These are phyloP conservation scores for Carassius carassius DNA, from an alignment of 2,113 vertebrate genomes.

Conservation along the genomic window DNA sequence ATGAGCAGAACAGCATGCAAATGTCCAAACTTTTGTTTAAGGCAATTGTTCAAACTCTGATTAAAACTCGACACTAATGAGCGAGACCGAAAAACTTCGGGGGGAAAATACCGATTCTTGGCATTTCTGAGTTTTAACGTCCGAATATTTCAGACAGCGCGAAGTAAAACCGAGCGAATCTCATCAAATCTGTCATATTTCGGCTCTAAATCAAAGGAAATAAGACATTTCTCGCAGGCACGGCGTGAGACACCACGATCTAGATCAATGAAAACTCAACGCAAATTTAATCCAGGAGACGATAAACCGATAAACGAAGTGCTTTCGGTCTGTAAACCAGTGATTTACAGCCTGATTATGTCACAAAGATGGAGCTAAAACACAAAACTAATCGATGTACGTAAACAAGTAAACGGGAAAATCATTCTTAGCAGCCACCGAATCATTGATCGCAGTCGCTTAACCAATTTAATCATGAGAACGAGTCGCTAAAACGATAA, in stretches of 20 bases:
- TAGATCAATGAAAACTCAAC: no score
- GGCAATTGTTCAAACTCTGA: constrained; percentile 33
- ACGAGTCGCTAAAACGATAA: not conserved
- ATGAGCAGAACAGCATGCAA: not conserved
- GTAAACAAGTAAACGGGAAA: no score
- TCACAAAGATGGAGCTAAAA: not conserved
- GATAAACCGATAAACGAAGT: not conserved
- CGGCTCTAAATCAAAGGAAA: not conserved
- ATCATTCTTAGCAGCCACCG: no score
- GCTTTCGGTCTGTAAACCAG: not conserved
- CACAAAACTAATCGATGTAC: not conserved
- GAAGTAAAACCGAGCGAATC: constrained; percentile 7
- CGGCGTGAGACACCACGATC: not conserved
- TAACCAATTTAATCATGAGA: not conserved
- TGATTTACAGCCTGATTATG: not conserved
- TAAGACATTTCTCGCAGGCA: not conserved
- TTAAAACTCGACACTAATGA: not conserved
- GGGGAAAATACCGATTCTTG: constrained; percentile 1
- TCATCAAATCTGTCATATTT: no score
- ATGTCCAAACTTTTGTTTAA: constrained; percentile 46
- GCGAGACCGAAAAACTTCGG: not conserved
- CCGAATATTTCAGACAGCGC: constrained; percentile 19
- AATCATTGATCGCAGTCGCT: not conserved
- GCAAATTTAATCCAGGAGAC: no score
- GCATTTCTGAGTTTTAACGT: constrained; percentile 27